These are phyloP conservation scores for Hydractinia symbiolongicarpus DNA, from an alignment of 30 jellyfish, hydroid and myxozoan species.

Conservation along the genomic window DNA sequence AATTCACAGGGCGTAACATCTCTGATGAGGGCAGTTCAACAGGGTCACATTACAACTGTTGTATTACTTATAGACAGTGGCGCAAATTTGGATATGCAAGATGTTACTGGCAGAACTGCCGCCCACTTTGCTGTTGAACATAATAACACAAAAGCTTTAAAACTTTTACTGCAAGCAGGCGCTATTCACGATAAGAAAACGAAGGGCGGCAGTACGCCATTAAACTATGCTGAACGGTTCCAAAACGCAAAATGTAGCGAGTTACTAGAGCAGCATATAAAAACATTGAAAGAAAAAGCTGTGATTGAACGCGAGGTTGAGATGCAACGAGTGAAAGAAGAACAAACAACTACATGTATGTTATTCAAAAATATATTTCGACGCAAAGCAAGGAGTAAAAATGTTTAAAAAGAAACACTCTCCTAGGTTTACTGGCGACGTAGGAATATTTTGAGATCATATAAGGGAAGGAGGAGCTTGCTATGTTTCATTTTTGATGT, in stretches of 20 bases:
- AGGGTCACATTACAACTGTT: slow-evolving; percentile 42
- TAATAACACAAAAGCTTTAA: slow-evolving; percentile 34
- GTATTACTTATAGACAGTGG: slow-evolving; percentile 28
- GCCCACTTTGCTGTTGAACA: slow-evolving; percentile 51
- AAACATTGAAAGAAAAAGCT: slow-evolving; percentile 23
- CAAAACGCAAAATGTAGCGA: slow-evolving; percentile 29
- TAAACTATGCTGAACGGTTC: slow-evolving; percentile 44
- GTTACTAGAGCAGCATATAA: slow-evolving; percentile 32
- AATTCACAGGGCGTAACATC: slow-evolving; percentile 56
- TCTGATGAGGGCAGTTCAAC: slow-evolving; percentile 66
- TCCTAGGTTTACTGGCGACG: no score
- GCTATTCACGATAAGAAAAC: slow-evolving; percentile 41
- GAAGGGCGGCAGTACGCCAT: slow-evolving; percentile 57
- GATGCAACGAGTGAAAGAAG: slow-evolving; percentile 6
- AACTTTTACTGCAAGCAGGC: slow-evolving; percentile 29
- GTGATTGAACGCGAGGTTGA: slow-evolving; percentile 4
- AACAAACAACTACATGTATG: slow-evolving; percentile 25
- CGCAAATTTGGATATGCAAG: slow-evolving; percentile 28
- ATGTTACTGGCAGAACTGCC: slow-evolving; percentile 49
- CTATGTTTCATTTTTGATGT: no score
- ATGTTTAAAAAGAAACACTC: no score
- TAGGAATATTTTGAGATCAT: no score
- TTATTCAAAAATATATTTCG: slow-evolving; percentile 9
- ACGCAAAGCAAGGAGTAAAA: slow-evolving; percentile 4
- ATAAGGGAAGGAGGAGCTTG: no score